phyloP scores from a whole-genome alignment of 1,140 invertebrate genomes.

The Drosophila kepulauana region DNA sequence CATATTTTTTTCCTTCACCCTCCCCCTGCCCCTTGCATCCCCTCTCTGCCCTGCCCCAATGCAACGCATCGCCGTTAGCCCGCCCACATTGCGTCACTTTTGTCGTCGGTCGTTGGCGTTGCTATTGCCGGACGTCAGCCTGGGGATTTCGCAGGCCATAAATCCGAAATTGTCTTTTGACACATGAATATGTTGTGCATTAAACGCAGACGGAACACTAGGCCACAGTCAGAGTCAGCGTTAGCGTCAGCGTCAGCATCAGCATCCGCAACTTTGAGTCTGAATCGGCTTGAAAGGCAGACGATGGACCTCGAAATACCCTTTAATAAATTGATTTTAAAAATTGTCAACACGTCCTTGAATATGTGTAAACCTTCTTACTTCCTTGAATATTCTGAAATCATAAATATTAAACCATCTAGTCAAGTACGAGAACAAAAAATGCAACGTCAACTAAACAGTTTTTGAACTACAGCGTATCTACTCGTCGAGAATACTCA shows the following conservation, averaged over 20 bases:
- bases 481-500: background rate
- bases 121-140: constrained; percentile 27
- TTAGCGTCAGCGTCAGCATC: constrained; percentile 9
- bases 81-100: constrained; percentile 72
- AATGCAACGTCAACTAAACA: background rate
- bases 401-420: too few relatives aligned
- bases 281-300: constrained; percentile 33
- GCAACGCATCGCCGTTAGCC: constrained; percentile 15
- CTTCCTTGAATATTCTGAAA: too few relatives aligned
- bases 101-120: constrained; percentile 10
- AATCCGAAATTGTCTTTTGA: constrained; percentile 84
- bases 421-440: too few relatives aligned
- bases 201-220: constrained; percentile 58
- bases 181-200: constrained; percentile 84
- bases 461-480: background rate
- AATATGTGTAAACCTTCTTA: too few relatives aligned
- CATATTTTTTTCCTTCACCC: constrained; percentile 61
- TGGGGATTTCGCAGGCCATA: constrained; percentile 77
- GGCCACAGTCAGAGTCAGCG: constrained; percentile 32
- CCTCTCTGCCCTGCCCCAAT: constrained; percentile 20
- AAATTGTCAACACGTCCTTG: too few relatives aligned
- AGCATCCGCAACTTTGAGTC: constrained; percentile 1
- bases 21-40: constrained; percentile 4
- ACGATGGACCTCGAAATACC: constrained; percentile 48
- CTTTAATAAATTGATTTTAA: background rate